Base-by-base conservation (phyloP, 1,140 invertebrate genomes). In the Bombus fervidus region DNA sequence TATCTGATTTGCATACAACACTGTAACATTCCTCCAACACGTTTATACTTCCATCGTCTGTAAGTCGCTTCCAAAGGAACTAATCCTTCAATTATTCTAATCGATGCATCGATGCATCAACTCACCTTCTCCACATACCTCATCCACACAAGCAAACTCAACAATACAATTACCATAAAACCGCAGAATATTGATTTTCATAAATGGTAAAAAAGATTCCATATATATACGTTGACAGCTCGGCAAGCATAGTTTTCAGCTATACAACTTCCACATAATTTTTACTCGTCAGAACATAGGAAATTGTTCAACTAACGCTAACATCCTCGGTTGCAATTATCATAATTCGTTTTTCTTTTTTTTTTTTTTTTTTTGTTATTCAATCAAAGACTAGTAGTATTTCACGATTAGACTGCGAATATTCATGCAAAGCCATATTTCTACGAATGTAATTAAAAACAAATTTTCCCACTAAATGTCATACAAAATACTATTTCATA, bases 21-120 rank as follows among this genome's bases (percentile, higher is more conserved):
- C 13, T 15, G 15, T 73, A 47, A 43, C 71, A 39, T 72, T 72
- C 13, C 2, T 41, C 39, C 25, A 15, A 28, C 12, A 71, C 25
- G 4, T 39, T 71, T 6, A n/a, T 1, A 6, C 9, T 3, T 69
- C 25, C 4, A 41, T 13, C 39, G 28, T 3, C 28, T 25, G 25
- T 5, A 22, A n/a, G 9, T 18, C 12, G 3, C 28, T 39, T 53
- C 25, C 28, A 59, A 39, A 28, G 34, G 53, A 76, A 76, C 74
- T 37, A 76, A 76, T 76, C 34, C 31, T 59, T 76, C 47, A 37
- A 76, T 76, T 39, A 39, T 31, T 12, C 53, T 76, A 59, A 76
- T 59, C 74, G 59, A 76, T 39, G 18, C 47, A 25, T 53, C 47
- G 18, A 53, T 53, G 47, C 47, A 53, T 53, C 31, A 6, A 31